Evolutionary conservation across 2,113 vertebrate species (phyloP).

Genomic region (Colaptes auratus): DNA sequence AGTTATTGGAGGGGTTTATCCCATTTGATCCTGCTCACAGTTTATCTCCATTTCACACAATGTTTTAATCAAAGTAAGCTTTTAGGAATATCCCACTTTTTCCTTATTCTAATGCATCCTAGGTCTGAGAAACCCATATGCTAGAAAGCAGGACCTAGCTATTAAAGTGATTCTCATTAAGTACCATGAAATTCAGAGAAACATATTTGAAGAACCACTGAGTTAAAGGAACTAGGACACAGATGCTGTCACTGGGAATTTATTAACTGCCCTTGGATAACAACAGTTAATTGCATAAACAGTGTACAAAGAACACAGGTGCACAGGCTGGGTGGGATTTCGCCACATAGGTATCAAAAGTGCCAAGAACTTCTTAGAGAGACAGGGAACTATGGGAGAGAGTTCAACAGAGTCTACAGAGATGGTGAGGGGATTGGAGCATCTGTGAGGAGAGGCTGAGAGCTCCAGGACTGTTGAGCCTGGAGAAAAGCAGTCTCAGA

Average conservation of each 20-base stretch:
- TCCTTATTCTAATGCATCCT: not conserved
- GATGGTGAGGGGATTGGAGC: no score
- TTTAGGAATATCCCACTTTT: not conserved
- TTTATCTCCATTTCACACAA: not conserved
- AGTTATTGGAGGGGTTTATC: not conserved
- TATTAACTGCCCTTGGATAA: not conserved
- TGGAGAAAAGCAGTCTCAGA: no score
- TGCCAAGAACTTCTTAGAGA: not conserved
- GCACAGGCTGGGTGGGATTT: not conserved
- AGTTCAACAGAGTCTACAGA: no score
- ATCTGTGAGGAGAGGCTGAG: no score
- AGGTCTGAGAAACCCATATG: not conserved
- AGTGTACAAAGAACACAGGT: not conserved
- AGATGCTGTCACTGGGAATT: not conserved
- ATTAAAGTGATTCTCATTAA: not conserved
- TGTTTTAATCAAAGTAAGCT: slow-evolving; percentile 45
- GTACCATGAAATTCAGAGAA: not conserved
- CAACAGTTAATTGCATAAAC: not conserved
- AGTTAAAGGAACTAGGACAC: not conserved
- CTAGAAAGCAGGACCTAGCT: not conserved
- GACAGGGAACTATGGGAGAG: no score
- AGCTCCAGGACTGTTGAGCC: no score
- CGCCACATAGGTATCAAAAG: not conserved
- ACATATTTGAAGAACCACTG: not conserved
- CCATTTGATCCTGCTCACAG: not conserved